These are phyloP conservation scores for Macrotis lagotis DNA, from an alignment of 2,113 vertebrate genomes.

Conservation along the genomic window DNA sequence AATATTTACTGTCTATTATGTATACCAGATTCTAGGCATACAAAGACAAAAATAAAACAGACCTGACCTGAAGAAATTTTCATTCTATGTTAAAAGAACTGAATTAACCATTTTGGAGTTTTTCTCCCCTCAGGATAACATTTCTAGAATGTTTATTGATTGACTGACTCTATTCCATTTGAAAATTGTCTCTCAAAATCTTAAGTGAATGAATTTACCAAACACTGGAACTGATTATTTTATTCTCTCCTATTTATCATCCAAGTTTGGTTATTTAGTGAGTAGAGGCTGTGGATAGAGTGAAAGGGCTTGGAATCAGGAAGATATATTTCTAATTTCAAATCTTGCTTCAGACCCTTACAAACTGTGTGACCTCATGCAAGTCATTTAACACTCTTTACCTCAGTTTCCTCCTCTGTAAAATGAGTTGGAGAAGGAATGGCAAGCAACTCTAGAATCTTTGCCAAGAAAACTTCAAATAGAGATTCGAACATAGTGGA, in stretches of 20 bases:
- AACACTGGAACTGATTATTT: not conserved
- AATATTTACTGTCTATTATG: not conserved
- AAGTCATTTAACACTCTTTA: not conserved
- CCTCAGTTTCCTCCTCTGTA: not conserved
- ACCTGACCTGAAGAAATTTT: not conserved
- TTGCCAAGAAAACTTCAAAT: not conserved
- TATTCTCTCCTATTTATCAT: not conserved
- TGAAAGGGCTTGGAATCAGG: not conserved
- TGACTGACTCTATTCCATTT: not conserved
- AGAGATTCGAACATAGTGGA: not conserved
- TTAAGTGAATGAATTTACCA: not conserved
- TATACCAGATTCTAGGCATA: not conserved
- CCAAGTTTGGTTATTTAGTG: not conserved
- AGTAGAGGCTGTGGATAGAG: not conserved
- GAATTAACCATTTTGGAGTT: not conserved
- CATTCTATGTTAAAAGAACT: not conserved
- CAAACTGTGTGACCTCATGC: not conserved
- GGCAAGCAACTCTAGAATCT: not conserved
- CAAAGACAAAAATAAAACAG: not conserved
- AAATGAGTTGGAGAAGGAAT: not conserved
- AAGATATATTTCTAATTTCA: not conserved
- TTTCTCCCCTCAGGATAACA: not conserved
- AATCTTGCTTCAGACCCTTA: not conserved
- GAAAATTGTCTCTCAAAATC: not conserved
- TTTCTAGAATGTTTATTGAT: not conserved